These are phyloP conservation scores for Zootermopsis nevadensis DNA, from an alignment of 2,888 invertebrate genomes.

Conservation along the genomic window DNA sequence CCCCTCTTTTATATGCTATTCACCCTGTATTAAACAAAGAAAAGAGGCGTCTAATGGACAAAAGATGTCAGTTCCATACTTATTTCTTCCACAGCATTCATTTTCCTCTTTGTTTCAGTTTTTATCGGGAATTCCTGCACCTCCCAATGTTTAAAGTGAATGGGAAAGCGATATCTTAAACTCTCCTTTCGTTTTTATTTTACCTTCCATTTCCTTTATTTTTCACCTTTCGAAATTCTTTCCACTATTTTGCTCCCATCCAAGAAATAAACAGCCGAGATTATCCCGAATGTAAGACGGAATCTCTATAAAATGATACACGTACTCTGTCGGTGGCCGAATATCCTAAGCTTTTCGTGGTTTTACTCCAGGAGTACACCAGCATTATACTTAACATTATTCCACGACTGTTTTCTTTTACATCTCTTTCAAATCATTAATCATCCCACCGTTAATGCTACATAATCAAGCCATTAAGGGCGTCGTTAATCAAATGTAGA, in stretches of 20 bases:
- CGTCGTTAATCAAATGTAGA: too few relatives aligned
- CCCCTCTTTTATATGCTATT: neutral
- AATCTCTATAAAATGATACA: too few relatives aligned
- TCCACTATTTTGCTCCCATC: neutral
- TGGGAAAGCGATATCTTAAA: neutral
- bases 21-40: neutral
- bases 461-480: too few relatives aligned
- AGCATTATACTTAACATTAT: too few relatives aligned
- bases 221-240: neutral
- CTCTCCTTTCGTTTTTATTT: neutral
- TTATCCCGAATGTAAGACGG: too few relatives aligned
- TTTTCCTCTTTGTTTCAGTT: neutral
- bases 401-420: too few relatives aligned
- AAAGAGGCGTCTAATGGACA: neutral
- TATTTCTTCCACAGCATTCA: neutral
- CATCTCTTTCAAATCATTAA: too few relatives aligned
- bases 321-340: too few relatives aligned
- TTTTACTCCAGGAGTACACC: too few relatives aligned
- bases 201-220: neutral
- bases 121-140: slow-evolving; percentile 9
- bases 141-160: neutral
- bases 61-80: neutral
- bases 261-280: too few relatives aligned
- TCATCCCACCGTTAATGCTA: too few relatives aligned
- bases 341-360: too few relatives aligned